phyloP scores from a whole-genome alignment of 2,113 vertebrate genomes.

The Arothron firmamentum region DNA sequence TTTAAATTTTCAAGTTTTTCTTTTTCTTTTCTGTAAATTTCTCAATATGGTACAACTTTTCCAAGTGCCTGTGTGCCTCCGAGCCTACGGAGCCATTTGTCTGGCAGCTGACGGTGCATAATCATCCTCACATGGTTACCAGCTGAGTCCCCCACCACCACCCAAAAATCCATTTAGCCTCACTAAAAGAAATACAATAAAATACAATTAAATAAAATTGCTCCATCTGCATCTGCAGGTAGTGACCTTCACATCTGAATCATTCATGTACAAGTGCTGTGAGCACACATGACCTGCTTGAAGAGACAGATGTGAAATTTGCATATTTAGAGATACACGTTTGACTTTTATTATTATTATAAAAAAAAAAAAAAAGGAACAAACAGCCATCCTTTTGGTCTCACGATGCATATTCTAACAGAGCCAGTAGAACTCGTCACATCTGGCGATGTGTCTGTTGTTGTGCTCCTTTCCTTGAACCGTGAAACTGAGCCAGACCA shows the following conservation, averaged over 20 bases:
- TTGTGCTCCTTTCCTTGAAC: slow-evolving; percentile 8
- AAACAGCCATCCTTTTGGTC: slow-evolving; percentile 16
- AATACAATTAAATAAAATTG: neutral
- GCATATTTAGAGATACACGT: neutral
- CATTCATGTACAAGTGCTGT: neutral
- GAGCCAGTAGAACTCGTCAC: slow-evolving; percentile 55
- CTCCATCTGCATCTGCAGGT: slow-evolving; percentile 24
- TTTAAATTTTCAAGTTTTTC: neutral
- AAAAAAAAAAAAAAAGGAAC: slow-evolving; percentile 10
- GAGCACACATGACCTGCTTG: too few species aligned
- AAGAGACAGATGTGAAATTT: neutral
- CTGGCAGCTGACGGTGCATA: slow-evolving; percentile 38
- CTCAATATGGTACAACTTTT: slow-evolving; percentile 8
- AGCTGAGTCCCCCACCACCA: slow-evolving; percentile 50
- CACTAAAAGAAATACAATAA: slow-evolving; percentile 15
- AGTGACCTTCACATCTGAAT: slow-evolving; percentile 1
- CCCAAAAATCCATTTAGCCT: slow-evolving; percentile 20
- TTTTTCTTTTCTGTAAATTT: slow-evolving; percentile 5
- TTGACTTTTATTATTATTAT: too few species aligned
- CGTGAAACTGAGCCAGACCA: slow-evolving; percentile 41
- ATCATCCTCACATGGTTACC: slow-evolving; percentile 51
- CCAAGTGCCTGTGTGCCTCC: slow-evolving; percentile 19
- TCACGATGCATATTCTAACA: slow-evolving; percentile 5
- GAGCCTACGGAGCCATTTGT: slow-evolving; percentile 11
- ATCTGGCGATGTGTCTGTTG: slow-evolving; percentile 50